Percentiles rank a stretch among this genome's conserved stretches.
Conservation (phyloP, 2,888 invertebrate genomes). For the Arctia plantaginis region DNA sequence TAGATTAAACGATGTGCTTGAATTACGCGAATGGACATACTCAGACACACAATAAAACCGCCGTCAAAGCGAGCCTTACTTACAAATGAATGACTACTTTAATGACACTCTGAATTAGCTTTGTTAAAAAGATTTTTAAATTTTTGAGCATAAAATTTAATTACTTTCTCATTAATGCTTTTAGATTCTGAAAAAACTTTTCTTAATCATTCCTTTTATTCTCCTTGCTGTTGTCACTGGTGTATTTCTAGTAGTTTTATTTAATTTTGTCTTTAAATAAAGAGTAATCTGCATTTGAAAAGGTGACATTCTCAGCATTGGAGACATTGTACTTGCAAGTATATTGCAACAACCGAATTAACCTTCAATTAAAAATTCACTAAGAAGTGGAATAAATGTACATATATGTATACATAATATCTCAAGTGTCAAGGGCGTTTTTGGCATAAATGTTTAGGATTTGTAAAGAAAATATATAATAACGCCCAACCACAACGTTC, state of each 20-base stretch:
- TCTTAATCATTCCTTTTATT: neutral
- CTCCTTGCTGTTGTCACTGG: neutral
- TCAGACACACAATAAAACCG: constrained; percentile 50
- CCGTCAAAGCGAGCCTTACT: constrained; percentile 30
- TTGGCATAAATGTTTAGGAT: neutral
- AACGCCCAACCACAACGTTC: neutral
- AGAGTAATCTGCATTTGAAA: neutral
- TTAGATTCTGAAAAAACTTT: neutral
- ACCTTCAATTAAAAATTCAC: neutral
- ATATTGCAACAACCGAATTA: neutral
- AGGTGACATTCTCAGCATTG: neutral
- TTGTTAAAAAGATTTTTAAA: constrained; percentile 13
- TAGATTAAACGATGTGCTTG: constrained; percentile 59
- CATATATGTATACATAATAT: neutral
- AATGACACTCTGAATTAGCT: constrained; percentile 27
- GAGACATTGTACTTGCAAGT: neutral
- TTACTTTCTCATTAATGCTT: neutral
- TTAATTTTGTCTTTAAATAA: neutral
- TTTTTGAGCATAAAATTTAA: neutral
- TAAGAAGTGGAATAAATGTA: neutral
- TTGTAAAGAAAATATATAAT: neutral
- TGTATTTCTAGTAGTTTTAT: neutral
- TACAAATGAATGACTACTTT: constrained; percentile 37
- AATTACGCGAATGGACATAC: constrained; percentile 49
- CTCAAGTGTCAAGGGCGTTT: neutral